These are phyloP conservation scores for Alfaro cultratus DNA, from an alignment of 2,797 vertebrate genomes.

Conservation along the genomic window DNA sequence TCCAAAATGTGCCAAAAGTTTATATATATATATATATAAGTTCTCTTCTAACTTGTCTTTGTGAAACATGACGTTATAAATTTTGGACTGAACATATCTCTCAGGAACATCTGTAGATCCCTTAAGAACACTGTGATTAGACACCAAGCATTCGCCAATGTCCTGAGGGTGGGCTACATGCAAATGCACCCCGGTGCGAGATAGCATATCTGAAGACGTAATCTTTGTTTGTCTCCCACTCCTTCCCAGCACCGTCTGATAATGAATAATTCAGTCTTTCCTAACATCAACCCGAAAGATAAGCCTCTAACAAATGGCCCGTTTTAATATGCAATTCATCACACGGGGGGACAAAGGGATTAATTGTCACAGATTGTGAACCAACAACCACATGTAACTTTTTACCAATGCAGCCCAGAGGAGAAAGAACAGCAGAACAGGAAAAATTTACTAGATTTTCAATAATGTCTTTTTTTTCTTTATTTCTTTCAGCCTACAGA, in stretches of 20 bases:
- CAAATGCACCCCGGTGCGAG: slow-evolving; percentile 33
- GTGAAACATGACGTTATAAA: not conserved
- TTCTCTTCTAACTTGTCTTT: not conserved
- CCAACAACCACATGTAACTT: slow-evolving; percentile 15
- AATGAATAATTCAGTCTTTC: slow-evolving; percentile 63
- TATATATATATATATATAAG: not conserved
- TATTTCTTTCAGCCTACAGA: slow-evolving; percentile 1
- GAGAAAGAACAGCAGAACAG: slow-evolving; percentile 1
- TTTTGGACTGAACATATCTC: slow-evolving; percentile 13
- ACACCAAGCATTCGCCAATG: slow-evolving; percentile 38
- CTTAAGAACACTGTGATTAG: slow-evolving; percentile 38
- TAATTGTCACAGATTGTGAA: slow-evolving; percentile 67
- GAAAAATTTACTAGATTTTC: slow-evolving; percentile 44
- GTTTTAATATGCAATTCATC: slow-evolving; percentile 59
- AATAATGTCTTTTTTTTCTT: slow-evolving; percentile 15
- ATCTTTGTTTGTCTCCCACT: slow-evolving; percentile 65
- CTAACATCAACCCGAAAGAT: slow-evolving; percentile 61
- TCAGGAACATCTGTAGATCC: slow-evolving; percentile 25
- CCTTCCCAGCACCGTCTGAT: slow-evolving; percentile 58
- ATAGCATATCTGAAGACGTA: slow-evolving; percentile 48
- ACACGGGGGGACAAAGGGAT: slow-evolving; percentile 49
- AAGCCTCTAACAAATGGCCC: slow-evolving; percentile 70
- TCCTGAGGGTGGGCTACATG: slow-evolving; percentile 39
- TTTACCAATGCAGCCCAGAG: not conserved
- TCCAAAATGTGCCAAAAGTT: not conserved